Evolutionary conservation across 2,888 invertebrate species (phyloP).

Genomic region (Amblyjoppa proteus): DNA sequence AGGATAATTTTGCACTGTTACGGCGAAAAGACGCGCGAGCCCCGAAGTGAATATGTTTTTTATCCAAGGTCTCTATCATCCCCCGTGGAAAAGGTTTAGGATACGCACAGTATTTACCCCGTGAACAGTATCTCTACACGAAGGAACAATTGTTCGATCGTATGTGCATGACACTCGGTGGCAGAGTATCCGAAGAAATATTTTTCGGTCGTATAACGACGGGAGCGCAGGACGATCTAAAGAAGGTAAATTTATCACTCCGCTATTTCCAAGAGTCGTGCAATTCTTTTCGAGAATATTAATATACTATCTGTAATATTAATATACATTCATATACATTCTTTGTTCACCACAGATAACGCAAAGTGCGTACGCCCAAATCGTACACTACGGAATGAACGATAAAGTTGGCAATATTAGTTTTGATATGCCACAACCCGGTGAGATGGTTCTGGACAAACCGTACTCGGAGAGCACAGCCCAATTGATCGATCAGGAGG

Average conservation of each 20-base stretch:
- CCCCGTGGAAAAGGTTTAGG: conserved; percentile 99
- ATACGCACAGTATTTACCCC: conserved; percentile 99
- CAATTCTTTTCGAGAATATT: background rate
- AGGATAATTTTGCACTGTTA: background rate
- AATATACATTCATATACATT: background rate
- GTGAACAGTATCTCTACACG: conserved; percentile 98
- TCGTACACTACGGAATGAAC: conserved; percentile 99
- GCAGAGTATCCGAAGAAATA: conserved; percentile 98
- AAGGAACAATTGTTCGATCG: conserved; percentile 98
- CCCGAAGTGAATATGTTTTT: background rate
- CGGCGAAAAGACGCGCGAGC: conserved; percentile 3
- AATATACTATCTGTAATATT: background rate
- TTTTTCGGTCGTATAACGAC: conserved; percentile 99
- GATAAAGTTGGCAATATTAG: conserved; percentile 98
- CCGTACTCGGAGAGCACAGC: conserved; percentile 99
- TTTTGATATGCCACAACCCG: conserved; percentile 97
- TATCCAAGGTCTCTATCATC: conserved; percentile 93
- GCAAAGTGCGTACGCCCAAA: conserved; percentile 98
- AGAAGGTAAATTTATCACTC: conserved; percentile 89
- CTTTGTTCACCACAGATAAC: conserved; percentile 86
- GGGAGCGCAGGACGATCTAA: conserved; percentile 99
- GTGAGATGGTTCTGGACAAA: conserved; percentile 97
- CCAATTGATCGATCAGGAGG: conserved; percentile 97
- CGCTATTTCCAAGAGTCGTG: too few species aligned
- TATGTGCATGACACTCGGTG: conserved; percentile 99